Conservation (phyloP, 2,888 invertebrate species). For the Neria commutata region DNA sequence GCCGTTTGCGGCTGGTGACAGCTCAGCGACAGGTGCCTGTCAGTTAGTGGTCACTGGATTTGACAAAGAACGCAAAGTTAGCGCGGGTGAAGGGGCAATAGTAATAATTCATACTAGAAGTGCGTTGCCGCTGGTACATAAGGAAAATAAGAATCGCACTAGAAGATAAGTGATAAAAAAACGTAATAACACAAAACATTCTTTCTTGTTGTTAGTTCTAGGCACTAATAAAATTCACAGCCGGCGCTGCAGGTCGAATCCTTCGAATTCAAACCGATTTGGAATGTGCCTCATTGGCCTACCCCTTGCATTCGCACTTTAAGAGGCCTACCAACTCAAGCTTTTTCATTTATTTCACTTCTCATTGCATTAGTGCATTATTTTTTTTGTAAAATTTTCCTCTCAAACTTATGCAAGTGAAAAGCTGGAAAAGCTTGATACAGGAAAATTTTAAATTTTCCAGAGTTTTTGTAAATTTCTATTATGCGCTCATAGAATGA, state of each 20-base stretch:
- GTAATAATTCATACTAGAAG: too few relatives aligned
- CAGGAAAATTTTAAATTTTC: not conserved
- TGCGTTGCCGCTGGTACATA: too few relatives aligned
- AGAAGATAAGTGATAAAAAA: too few relatives aligned
- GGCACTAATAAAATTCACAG: not conserved
- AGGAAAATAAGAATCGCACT: too few relatives aligned
- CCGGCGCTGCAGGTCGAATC: not conserved
- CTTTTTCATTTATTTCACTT: conserved; percentile 18
- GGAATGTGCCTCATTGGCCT: not conserved
- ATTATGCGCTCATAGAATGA: too few relatives aligned
- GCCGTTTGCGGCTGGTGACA: too few relatives aligned
- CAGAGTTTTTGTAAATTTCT: not conserved
- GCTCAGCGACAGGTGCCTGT: too few relatives aligned
- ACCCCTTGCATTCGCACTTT: conserved; percentile 1
- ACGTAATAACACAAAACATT: too few relatives aligned
- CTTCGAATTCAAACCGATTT: not conserved
- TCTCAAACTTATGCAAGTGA: not conserved
- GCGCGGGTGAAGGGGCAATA: too few relatives aligned
- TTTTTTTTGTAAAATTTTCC: not conserved
- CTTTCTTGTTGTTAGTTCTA: not conserved
- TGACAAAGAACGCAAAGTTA: too few relatives aligned
- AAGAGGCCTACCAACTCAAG: not conserved
- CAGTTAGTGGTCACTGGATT: too few relatives aligned
- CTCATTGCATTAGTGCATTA: not conserved
- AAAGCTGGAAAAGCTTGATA: conserved; percentile 18